phyloP scores from a whole-genome alignment of 1,140 invertebrate species.

The Drosophila pruinosa region DNA sequence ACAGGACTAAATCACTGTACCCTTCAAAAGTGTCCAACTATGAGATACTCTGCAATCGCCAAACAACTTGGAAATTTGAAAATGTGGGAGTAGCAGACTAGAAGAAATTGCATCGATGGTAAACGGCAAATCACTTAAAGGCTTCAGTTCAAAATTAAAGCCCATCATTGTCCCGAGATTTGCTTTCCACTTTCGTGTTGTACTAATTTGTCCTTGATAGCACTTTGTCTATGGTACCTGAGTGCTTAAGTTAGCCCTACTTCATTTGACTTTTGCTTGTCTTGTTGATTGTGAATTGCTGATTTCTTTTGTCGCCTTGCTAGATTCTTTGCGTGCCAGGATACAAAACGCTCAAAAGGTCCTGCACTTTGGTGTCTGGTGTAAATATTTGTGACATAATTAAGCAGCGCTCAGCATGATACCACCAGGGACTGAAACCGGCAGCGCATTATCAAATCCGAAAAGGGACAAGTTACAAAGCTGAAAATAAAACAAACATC shows the following conservation, averaged over 20 bases:
- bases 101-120: not conserved
- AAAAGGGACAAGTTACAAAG: conserved; percentile 60
- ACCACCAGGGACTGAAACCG: conserved; percentile 36
- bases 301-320: conserved; percentile 25
- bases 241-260: conserved; percentile 16
- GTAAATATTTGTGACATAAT: conserved; percentile 81
- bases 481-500: conserved; percentile 75
- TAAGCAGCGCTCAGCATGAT: conserved; percentile 61
- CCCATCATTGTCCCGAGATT: conserved; percentile 67
- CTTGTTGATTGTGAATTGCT: conserved; percentile 33
- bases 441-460: conserved; percentile 59
- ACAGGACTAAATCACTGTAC: not conserved
- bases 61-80: too few relatives aligned
- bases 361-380: conserved; percentile 46
- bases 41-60: not conserved
- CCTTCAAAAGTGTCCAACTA: not conserved
- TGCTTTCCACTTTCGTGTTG: conserved; percentile 61
- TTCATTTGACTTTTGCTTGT: conserved; percentile 66
- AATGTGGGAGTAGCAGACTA: too few relatives aligned
- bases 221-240: not conserved
- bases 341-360: conserved; percentile 49
- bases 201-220: conserved; percentile 75
- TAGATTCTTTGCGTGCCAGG: conserved; percentile 71
- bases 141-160: conserved; percentile 75
- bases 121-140: too few relatives aligned